Evolutionary conservation across 2,797 vertebrate genomes (phyloP), one percentile per base, ranked within the genome.

Genomic region (Pseudopleuronectes americanus): DNA sequence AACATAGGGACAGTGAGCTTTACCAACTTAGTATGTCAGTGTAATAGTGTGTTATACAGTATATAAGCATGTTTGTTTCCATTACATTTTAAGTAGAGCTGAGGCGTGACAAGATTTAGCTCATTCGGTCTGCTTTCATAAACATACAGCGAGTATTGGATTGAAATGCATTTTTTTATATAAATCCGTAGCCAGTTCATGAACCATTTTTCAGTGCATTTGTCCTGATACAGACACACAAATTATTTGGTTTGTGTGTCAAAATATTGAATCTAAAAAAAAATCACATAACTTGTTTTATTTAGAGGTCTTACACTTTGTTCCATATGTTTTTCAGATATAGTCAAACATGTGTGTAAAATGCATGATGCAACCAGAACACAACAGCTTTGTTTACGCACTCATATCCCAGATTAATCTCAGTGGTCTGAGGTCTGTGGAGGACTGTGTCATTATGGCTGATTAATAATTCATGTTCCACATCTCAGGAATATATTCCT

Each of bases 401-500:
- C 17, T 65, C 6, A 12, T 17, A 28, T 73, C 19, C 19, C 64
- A 64, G 47, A 68, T 71, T 59, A 33, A 64, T 21, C 72, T 77
- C 65, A 48, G 51, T 51, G 58, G 68, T 1, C n/a, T 22, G 19
- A 59, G 43, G 10, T 76, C 76, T 71, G 75, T 28, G 17, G 85
- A 79, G 82, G 55, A 69, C 57, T 28, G 31, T 38, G 36, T 81
- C 72, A 81, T 79, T 84, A 79, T 1, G 17, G 28, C 8, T 73
- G 57, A 87, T 90, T 73, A 87, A 88, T 89, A 80, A 88, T 90
- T 90, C 64, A 89, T 6, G 48, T 74, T 64, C 80, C 77, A 59
- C 31, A 45, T 57, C 49, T 54, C 41, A 24, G 21, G 1, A 53
- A 21, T 36, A 67, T 45, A n/a, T 62, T 41, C 54, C 9, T 52